Base-by-base conservation (phyloP, 2,797 vertebrate genomes). In the Florisuga fusca region DNA sequence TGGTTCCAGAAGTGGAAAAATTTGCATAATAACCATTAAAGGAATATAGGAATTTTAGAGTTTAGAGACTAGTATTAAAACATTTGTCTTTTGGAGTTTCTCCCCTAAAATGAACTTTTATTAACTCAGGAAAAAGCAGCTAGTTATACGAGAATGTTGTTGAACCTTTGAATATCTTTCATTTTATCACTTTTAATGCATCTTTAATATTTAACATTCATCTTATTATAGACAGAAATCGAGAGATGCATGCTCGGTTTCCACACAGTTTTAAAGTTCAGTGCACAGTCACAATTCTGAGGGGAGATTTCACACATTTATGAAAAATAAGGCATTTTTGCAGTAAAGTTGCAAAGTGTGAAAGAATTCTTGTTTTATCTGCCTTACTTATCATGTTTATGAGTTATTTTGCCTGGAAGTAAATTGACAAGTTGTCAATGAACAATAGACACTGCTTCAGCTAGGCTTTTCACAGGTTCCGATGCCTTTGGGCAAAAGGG, bases 401-500 rank as follows among this genome's bases (percentile, higher is more conserved):
- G 97, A 98, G 97, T 98, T 98, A 98, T 98, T 98, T 98, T 98
- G 98, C 97, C 98, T 98, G 97, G 97, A 98, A 98, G 98, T 98
- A 98, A 98, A 98, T 98, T 98, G 98, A 98, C 98, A 98, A 98
- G 97, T 98, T 98, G 98, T 98, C 98, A 98, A 97, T 98, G 98
- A 98, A 98, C 98, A 98, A 98, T 98, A 98, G 97, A 95, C 96
- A 94, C 94, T 96, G 97, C 97, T 97, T 97, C 97, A 98, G 97
- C 97, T 98, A 98, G 98, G 98, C 98, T 99, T 99, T 99, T 99
- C 98, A 98, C 98, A 98, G 98, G 98, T 98, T 98, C 98, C 72
- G 95, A 97, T 98, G 98, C 98, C 97, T 98, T 97, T 98, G 98
- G 98, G 98, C 98, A 97, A 98, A 97, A 97, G 96, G 97, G 96